Evolutionary conservation across 2,888 invertebrate species (phyloP), one percentile per base, ranked within the genome.

Genomic region (Mycalesis mineus): DNA sequence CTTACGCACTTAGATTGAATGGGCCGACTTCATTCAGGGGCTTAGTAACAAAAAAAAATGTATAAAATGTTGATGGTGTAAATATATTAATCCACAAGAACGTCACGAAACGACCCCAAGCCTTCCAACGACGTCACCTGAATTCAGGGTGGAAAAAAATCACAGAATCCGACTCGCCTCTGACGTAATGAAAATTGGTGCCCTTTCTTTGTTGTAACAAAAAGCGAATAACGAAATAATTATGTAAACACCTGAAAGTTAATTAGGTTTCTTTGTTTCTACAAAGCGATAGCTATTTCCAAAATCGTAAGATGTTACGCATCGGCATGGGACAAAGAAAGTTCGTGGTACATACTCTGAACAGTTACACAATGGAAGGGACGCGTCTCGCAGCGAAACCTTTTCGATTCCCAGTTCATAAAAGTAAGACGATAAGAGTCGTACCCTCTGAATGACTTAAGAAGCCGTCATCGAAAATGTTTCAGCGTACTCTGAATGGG

Each of bases 381-480:
- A 82, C 82, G 76, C 80, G 79, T 84, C 84, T 79, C 80, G 82
- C 81, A 79, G 79, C 75, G 78, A 79, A 81, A 79, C 78, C 79
- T 82, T 78, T 82, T 81, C 79, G 82, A 85, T 85, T 85, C 82
- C 75, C 81, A 83, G 78, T 81, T 79, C 76, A 84, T 84, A 84
- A 85, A 84, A 84, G 80, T 83, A 80, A 84, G 80, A 78, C 81
- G 85, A 86, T 85, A 85, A 84, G 82, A 82, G 79, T 76, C 82
- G 74, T 82, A 83, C 77, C 74, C 78, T 78, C 74, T 76, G 84
- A 86, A 85, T 83, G 82, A 83, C 79, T 82, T 74, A 74, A 78
- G 74, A 70, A 81, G 75, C 78, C 77, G 77, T 77, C 79, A 76
- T 48, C 51, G 74, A 76, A 73, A 75, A 74, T 73, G 69, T 51